phyloP scores from a whole-genome alignment of 2,797 vertebrate species.

The Sebastes taczanowskii region DNA sequence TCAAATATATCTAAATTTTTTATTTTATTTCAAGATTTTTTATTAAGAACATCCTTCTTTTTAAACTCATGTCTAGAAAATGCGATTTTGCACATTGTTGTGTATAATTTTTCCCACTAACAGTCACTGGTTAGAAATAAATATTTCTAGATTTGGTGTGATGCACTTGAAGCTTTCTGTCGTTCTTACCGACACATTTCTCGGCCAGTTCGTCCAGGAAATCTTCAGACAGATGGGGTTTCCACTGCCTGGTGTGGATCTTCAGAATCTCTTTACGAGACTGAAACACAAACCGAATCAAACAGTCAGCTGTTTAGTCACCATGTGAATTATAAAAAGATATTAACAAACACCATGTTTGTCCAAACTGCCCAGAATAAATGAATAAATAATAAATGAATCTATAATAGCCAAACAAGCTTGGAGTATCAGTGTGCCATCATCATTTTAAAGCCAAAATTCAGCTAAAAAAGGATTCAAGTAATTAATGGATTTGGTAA shows the following conservation, averaged over 20 bases:
- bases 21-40: no score
- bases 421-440: background rate
- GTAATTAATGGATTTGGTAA: background rate
- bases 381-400: background rate
- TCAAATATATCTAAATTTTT: no score
- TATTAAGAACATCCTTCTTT: background rate
- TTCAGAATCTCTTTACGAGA: conserved; percentile 90
- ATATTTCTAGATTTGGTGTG: background rate
- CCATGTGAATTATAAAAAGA: background rate
- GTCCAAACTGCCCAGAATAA: background rate
- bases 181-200: conserved; percentile 86
- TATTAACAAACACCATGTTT: background rate
- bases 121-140: background rate
- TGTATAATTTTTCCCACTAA: background rate
- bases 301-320: background rate
- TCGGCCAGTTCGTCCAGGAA: conserved; percentile 91
- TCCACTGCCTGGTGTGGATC: conserved; percentile 90
- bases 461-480: background rate
- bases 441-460: background rate
- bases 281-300: conserved; percentile 61
- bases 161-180: no score
- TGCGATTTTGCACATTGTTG: no score
- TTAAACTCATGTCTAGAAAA: no score
- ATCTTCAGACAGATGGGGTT: conserved; percentile 79
- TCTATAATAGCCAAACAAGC: background rate